Evolutionary conservation across 2,888 invertebrate genomes (phyloP), one percentile per base, ranked within the genome.

Genomic region (Ypsolopha sequella): DNA sequence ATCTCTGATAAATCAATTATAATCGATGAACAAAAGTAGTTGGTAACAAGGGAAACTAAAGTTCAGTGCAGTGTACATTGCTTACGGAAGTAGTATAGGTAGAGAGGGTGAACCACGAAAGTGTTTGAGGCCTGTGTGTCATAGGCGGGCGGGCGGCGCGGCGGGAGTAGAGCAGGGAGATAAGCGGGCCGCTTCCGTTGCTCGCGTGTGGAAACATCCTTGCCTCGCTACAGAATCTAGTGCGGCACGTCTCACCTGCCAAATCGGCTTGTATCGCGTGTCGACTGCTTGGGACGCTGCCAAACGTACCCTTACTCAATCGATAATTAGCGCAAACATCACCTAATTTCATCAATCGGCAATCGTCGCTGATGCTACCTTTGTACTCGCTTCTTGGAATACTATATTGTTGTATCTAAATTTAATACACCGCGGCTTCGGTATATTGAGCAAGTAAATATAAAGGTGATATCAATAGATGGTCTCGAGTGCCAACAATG

Each of bases 201-300:
- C 54, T 58, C 55, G 57, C 58, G 58, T 55, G 53, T 55, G 57
- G 55, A 35, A 59, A 53, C 55, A 53, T 60, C 58, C 58, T 51
- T 56, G 57, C 57, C 55, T 57, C 56, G 58, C 60, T 57, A 58
- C 56, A 53, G 60, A 62, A 65, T 50, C 41, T 36, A 44, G 45
- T 36, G 34, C 61, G 61, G 60, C 58, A 56, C 56, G 50, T 60
- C 60, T 63, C 56, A 59, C 63, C 61, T 70, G 70, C 69, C 70
- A 72, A 70, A 72, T 69, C 60, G 60, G 56, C 57, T 59, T 56
- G 58, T 65, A 65, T 65, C 63, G 60, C 63, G 62, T 68, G 66
- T 72, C 67, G 66, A 63, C 51, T 60, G 34, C 53, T 69, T 73
- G 73, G 69, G 56, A 41, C 52, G 58, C 53, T 61, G 68, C 74